Conservation (phyloP, 2,113 vertebrate genomes). For the Tychaedon coryphoeus region DNA sequence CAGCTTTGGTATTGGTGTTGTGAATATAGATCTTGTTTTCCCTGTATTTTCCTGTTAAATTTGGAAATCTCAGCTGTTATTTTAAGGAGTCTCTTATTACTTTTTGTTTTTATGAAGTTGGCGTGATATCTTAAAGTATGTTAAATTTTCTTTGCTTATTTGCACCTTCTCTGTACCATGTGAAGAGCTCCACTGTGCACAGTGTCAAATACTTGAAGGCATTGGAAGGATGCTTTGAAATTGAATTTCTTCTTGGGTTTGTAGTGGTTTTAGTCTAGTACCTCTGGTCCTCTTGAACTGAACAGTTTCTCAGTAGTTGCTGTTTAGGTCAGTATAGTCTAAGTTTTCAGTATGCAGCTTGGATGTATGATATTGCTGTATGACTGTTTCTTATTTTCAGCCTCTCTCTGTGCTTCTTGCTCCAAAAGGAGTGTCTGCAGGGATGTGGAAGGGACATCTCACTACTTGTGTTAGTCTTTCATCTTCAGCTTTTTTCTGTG, state of each 20-base stretch:
- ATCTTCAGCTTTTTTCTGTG: not conserved
- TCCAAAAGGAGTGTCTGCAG: not conserved
- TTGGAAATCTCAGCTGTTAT: not conserved
- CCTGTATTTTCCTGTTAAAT: not conserved
- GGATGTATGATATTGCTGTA: accelerated
- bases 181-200: not conserved
- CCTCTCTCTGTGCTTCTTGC: not conserved
- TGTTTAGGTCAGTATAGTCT: not conserved
- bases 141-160: not conserved
- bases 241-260: not conserved
- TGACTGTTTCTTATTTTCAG: not conserved
- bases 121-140: not conserved
- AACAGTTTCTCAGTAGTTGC: not conserved
- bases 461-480: not conserved
- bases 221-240: not conserved
- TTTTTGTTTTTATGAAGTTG: not conserved
- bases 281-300: not conserved
- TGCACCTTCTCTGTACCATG: not conserved
- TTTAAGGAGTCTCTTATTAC: not conserved
- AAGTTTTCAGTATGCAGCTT: not conserved
- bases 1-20: not conserved
- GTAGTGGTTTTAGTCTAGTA: not conserved
- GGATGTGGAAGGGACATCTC: not conserved
- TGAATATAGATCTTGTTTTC: not conserved
- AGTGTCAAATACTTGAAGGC: not conserved